These are phyloP conservation scores for Bovichtus variegatus DNA, from an alignment of 2,797 vertebrate species.

Conservation along the genomic window DNA sequence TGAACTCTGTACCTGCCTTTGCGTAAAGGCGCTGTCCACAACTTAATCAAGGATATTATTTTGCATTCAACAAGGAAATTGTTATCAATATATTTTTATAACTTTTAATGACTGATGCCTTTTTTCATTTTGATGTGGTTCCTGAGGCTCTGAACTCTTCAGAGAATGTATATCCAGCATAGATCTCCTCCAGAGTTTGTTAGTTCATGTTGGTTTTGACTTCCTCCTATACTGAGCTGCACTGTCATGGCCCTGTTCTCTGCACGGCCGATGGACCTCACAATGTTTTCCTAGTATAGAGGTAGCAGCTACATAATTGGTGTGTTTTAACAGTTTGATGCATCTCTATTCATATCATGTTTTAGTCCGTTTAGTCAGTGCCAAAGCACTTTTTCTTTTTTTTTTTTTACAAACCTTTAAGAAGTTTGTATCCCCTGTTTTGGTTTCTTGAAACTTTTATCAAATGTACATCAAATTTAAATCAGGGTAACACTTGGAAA, in stretches of 20 bases:
- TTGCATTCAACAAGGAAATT: constrained; percentile 64
- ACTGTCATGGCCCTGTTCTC: constrained; percentile 51
- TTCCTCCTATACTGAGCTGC: constrained; percentile 52
- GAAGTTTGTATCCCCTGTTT: not conserved
- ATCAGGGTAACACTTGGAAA: constrained; percentile 46
- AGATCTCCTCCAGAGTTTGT: constrained; percentile 17
- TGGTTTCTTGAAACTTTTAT: constrained; percentile 21
- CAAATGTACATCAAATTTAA: constrained; percentile 2
- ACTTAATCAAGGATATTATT: constrained; percentile 65
- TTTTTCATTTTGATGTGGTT: constrained; percentile 49
- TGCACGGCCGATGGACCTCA: constrained; percentile 29
- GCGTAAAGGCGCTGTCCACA: constrained; percentile 49
- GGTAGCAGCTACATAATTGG: constrained; percentile 33
- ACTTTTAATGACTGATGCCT: constrained; percentile 72
- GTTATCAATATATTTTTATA: constrained; percentile 81
- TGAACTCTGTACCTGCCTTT: constrained; percentile 65
- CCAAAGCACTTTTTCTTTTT: constrained; percentile 70
- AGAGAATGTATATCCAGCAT: constrained; percentile 36
- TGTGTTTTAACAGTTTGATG: constrained; percentile 29
- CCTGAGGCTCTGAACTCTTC: constrained; percentile 41
- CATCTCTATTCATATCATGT: constrained; percentile 19
- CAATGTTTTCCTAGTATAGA: constrained; percentile 31
- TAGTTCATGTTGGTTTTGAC: constrained; percentile 23
- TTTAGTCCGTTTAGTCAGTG: constrained; percentile 37
- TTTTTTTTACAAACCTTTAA: no score